Evolutionary conservation across 2,797 vertebrate species (phyloP).

Genomic region (Echiichthys vipera): DNA sequence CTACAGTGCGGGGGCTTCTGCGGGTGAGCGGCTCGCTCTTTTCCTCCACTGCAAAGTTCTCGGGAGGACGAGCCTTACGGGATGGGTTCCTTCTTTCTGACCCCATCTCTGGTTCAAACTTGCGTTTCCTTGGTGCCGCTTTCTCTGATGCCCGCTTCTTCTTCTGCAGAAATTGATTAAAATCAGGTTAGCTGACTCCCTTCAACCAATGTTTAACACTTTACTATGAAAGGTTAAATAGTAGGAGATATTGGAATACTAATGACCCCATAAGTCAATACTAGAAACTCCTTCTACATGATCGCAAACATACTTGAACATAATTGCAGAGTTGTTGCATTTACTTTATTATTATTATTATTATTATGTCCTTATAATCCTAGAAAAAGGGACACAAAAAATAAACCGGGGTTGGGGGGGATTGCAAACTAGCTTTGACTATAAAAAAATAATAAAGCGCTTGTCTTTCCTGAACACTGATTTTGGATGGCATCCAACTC

Average conservation of each 20-base stretch:
- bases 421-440: not conserved
- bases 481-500: not conserved
- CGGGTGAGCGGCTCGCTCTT: constrained; percentile 76
- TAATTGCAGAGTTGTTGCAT: not conserved
- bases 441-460: no score
- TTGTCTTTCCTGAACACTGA: not conserved
- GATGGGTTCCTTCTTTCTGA: constrained; percentile 91
- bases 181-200: no score
- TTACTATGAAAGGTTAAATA: not conserved
- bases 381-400: no score
- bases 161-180: constrained; percentile 70
- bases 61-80: constrained; percentile 92
- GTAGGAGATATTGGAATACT: not conserved
- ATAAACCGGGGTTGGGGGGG: not conserved
- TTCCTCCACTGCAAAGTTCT: constrained; percentile 93
- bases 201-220: not conserved
- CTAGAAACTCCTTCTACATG: not conserved
- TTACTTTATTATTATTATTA: not conserved
- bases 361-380: no score
- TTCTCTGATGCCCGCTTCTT: constrained; percentile 81
- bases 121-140: constrained; percentile 77
- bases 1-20: constrained; percentile 78
- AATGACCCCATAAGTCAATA: not conserved
- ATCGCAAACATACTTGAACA: not conserved
- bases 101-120: constrained; percentile 77